These are phyloP conservation scores for Urophycis tenuis DNA, from an alignment of 2,797 vertebrate species.

Conservation along the genomic window DNA sequence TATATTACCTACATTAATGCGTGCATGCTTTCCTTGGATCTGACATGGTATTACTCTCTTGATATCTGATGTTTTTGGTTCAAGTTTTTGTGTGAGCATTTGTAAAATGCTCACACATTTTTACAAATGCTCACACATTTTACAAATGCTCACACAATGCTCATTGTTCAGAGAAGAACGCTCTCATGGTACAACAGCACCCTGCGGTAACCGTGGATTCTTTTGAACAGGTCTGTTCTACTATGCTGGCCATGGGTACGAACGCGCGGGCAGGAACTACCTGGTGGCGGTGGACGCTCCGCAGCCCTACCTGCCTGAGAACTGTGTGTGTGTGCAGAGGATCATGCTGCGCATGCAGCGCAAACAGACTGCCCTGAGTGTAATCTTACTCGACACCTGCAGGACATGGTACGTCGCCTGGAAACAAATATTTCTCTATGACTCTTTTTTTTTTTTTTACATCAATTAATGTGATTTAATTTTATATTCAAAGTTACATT, in stretches of 20 bases:
- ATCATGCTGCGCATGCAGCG: conserved; percentile 80
- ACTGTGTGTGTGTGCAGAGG: conserved; percentile 84
- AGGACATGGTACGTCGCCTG: conserved; percentile 76
- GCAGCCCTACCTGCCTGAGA: conserved; percentile 73
- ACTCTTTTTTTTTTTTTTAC: neutral
- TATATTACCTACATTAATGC: too few relatives aligned
- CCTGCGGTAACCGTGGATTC: neutral
- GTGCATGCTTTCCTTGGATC: too few relatives aligned
- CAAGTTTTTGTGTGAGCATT: too few relatives aligned
- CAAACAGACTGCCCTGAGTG: conserved; percentile 71
- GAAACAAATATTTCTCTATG: neutral
- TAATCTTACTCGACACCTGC: conserved; percentile 83
- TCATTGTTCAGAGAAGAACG: neutral
- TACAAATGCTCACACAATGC: too few relatives aligned
- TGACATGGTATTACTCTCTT: too few relatives aligned
- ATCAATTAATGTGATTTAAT: neutral
- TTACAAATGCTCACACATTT: too few relatives aligned
- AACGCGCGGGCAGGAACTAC: conserved; percentile 81
- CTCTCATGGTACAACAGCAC: neutral
- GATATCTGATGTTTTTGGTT: too few relatives aligned
- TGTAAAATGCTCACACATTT: too few relatives aligned
- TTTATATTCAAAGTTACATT: conserved; percentile 13
- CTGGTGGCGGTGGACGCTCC: conserved; percentile 84
- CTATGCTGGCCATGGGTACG: conserved; percentile 86
- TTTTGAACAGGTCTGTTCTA: conserved; percentile 77